Percentiles rank a stretch among this genome's conserved stretches.
These are phyloP conservation scores for Polyodon spathula DNA, from an alignment of 2,113 vertebrate genomes.

Conservation along the genomic window DNA sequence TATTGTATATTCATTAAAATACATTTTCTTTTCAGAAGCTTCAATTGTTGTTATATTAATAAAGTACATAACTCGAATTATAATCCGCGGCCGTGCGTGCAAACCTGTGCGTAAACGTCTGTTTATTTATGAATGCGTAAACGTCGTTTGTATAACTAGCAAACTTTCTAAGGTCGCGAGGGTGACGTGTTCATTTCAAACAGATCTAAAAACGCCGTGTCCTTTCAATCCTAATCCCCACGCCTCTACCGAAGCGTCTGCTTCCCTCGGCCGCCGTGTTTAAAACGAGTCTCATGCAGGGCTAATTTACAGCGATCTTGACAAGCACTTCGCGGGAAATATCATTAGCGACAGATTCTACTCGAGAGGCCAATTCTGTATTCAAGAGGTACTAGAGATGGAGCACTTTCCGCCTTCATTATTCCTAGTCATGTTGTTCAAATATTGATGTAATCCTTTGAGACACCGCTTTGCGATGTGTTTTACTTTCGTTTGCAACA, in stretches of 20 bases:
- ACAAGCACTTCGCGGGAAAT: slow-evolving; percentile 49
- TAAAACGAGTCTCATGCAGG: slow-evolving; percentile 58
- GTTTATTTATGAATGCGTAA: too few species aligned
- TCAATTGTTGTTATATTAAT: too few species aligned
- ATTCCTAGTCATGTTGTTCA: slow-evolving; percentile 98
- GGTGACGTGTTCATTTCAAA: background rate
- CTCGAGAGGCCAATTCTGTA: slow-evolving; percentile 72
- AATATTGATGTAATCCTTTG: slow-evolving; percentile 98
- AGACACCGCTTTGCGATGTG: slow-evolving; percentile 73
- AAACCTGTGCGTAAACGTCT: too few species aligned
- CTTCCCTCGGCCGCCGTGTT: slow-evolving; percentile 12
- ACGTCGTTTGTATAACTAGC: too few species aligned
- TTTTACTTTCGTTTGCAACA: slow-evolving; percentile 70
- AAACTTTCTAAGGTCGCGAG: too few species aligned
- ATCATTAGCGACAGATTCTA: slow-evolving; percentile 60
- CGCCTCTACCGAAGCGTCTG: background rate
- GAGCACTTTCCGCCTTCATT: slow-evolving; percentile 79
- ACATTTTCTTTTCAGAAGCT: too few species aligned
- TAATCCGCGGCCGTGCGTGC: too few species aligned
- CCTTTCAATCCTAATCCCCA: background rate
- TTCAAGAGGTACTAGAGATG: slow-evolving; percentile 75
- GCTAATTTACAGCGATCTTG: slow-evolving; percentile 55
- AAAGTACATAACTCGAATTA: too few species aligned
- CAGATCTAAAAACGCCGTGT: background rate
- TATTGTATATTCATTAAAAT: too few species aligned